These are phyloP conservation scores for Keiferia lycopersicella DNA, from an alignment of 2,888 invertebrate genomes.

Conservation along the genomic window DNA sequence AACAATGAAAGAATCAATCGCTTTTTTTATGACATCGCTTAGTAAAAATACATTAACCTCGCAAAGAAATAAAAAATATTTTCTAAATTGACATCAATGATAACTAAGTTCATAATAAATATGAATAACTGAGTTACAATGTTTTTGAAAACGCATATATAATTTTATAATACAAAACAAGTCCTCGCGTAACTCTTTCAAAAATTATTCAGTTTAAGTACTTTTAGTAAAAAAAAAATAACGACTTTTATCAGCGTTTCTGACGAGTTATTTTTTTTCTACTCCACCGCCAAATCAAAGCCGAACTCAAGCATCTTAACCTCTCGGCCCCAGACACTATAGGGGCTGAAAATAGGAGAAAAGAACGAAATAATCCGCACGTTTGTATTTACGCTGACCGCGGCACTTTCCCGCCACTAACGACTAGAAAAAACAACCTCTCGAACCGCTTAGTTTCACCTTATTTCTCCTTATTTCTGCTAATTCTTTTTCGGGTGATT, in stretches of 20 bases:
- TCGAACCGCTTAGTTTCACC: constrained; percentile 24
- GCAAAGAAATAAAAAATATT: not conserved
- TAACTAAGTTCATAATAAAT: too few species aligned
- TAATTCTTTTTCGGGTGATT: constrained; percentile 61
- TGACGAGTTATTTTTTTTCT: not conserved
- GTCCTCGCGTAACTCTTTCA: too few species aligned
- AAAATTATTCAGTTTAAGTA: too few species aligned
- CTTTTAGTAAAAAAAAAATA: too few species aligned
- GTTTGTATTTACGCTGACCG: constrained; percentile 40
- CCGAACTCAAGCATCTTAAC: not conserved
- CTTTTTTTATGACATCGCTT: not conserved
- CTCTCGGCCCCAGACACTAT: constrained; percentile 14
- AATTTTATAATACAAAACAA: too few species aligned
- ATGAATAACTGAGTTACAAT: too few species aligned
- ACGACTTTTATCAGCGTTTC: too few species aligned
- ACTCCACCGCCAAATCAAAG: not conserved
- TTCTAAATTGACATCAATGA: too few species aligned
- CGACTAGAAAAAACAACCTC: constrained; percentile 32
- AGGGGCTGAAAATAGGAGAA: constrained; percentile 37
- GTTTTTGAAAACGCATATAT: too few species aligned
- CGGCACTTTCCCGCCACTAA: constrained; percentile 34
- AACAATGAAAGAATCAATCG: too few species aligned
- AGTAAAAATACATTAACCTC: too few species aligned
- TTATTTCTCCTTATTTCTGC: constrained; percentile 39
- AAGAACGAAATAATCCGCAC: constrained; percentile 21